Base-by-base conservation (phyloP, 1,140 invertebrate genomes). In the Temnothorax curvispinosus region DNA sequence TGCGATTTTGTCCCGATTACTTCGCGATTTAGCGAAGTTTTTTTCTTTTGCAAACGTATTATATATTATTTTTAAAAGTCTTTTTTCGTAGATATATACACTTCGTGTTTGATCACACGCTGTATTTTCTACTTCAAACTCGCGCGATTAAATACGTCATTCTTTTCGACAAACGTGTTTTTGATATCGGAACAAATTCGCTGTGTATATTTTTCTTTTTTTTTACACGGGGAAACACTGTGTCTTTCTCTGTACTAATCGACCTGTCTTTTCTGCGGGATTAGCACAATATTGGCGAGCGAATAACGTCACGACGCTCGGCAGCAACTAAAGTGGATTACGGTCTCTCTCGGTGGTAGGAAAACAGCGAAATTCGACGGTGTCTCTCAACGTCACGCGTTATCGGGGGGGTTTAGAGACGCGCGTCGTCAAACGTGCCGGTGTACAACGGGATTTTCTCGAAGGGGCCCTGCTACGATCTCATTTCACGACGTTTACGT, bases 311-410 rank as follows among this genome's bases (percentile, higher is more conserved):
- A 54, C n/a, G 8, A 75, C 27, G 69, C 27, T 44, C 50, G n/a
- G 35, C 47, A 41, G 47, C 47, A 54, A 69, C 52, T 47, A 75
- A 84, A 84, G 41, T 60, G 54, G 32, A 84, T 84, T 84, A 82
- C 18, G 18, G 38, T 84, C 27, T 32, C 13, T 32, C 13, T 35
- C 18, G n/a, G n/a, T 38, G 67, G 18, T 74, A 71, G 80, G 50
- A 75, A 67, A 84, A 84, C 69, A 47, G 69, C 38, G 54, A 82
- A 75, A 78, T 84, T 84, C n/a, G 80, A 84, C 80, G 69, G 41
- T 64, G 69, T 74, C 41, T 75, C 41, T 84, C 54, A 74, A 75
- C 41, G 54, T 75, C 27, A 84, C 54, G 38, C 54, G 18, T 74
- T 84, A 75, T 60, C 41, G n/a, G 32, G 54, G 21, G n/a, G 27